Evolutionary conservation across 1,140 invertebrate genomes (phyloP).

Genomic region (Chionoecetes opilio): DNA sequence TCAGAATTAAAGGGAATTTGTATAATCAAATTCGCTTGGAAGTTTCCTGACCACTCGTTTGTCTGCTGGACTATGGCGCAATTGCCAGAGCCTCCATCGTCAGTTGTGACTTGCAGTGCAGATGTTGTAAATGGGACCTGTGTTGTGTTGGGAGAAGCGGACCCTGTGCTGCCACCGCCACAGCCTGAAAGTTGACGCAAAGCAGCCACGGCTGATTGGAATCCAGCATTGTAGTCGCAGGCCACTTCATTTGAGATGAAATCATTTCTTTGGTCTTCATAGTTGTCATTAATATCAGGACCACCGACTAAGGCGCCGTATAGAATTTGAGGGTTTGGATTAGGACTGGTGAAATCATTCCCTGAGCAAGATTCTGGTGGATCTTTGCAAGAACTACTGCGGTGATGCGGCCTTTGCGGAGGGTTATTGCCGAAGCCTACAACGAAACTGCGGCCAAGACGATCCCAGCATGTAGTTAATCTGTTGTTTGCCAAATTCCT

Average conservation of each 20-base stretch:
- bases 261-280: neutral
- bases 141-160: neutral
- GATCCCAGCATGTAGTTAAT: slow-evolving; percentile 88
- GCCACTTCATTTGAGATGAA: neutral
- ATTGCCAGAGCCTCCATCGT: too few species aligned
- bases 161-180: neutral
- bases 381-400: neutral
- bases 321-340: neutral
- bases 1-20: neutral
- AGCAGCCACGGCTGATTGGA: slow-evolving; percentile 18
- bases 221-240: slow-evolving; percentile 28
- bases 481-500: slow-evolving; percentile 86
- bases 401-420: neutral
- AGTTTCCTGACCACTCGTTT: slow-evolving; percentile 27
- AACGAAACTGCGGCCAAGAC: slow-evolving; percentile 87
- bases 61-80: neutral
- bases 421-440: slow-evolving; percentile 87
- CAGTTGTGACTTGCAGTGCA: too few species aligned
- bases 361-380: too few species aligned
- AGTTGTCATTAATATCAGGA: neutral
- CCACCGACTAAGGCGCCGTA: neutral
- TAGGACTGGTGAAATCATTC: neutral
- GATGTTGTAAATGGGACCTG: too few species aligned
- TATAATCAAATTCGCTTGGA: neutral
- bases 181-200: neutral